Base-by-base conservation (phyloP, 2,888 invertebrate species). In the Galeruca laticollis region DNA sequence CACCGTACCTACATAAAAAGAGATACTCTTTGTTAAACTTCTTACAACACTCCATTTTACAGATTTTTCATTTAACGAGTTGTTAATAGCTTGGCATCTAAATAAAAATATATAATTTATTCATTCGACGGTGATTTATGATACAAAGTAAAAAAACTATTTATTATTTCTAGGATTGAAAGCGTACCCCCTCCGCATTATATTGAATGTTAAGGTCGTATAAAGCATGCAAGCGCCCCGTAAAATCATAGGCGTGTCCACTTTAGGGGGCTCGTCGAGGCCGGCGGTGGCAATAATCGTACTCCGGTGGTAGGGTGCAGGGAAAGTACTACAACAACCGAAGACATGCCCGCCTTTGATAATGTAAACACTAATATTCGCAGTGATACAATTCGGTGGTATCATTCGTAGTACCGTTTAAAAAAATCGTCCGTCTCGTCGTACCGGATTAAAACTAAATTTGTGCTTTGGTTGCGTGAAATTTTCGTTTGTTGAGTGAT, bases 221-320 rank as follows among this genome's bases (percentile, higher is more conserved):
- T 60, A 71, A 62, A 60, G 63, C 51, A 35, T 20, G 67, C 57
- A 60, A 33, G 64, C 62, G 52, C 65, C 66, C 52, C 62, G 67
- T 51, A 54, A 61, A 70, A 59, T 63, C 21, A 65, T 71, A 62
- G 71, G 73, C 69, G 71, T 71, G 71, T 68, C 71, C 65, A 26
- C 18, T 59, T 43, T 57, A 13, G 72, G 74, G 68, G 74, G 74
- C 74, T 72, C 69, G 74, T 54, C 74, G 74, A 74, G 74, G 74
- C 52, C 74, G 69, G 11, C 62, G 49, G 37, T 49, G 59, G 2
- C 56, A n/a, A 54, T 26, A 52, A 13, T 52, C n/a, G 52, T 52
- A 31, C n/a, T 31, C 21, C 21, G 35, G 37, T 71, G 68, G 72
- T 72, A 73, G 75, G 73, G 73, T 69, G 52, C 37, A 68, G 74